phyloP scores from a whole-genome alignment of 2,888 invertebrate genomes.

The Drosophila nigricruria region DNA sequence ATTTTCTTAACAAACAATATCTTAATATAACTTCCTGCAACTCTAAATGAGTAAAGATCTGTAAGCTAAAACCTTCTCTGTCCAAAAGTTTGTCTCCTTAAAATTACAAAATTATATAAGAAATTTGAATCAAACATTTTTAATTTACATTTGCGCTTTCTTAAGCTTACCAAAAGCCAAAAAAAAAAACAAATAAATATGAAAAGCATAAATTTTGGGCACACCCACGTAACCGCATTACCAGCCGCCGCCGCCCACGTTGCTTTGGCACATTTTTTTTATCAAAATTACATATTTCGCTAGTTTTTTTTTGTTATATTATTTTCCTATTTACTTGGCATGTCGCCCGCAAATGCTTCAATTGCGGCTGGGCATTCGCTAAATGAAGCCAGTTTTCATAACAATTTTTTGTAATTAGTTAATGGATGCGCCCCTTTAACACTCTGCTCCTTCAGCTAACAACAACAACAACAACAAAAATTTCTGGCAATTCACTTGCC shows the following conservation, averaged over 20 bases:
- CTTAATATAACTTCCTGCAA: background rate
- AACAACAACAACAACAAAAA: constrained; percentile 3
- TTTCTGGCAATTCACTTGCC: constrained; percentile 24
- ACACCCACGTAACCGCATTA: constrained; percentile 59
- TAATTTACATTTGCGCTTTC: background rate
- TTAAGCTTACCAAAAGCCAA: background rate
- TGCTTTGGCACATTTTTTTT: constrained; percentile 59
- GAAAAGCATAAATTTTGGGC: constrained; percentile 16
- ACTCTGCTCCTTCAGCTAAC: constrained; percentile 11
- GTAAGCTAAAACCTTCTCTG: background rate
- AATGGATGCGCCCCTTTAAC: constrained; percentile 61
- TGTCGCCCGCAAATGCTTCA: constrained; percentile 52
- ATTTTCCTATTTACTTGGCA: constrained; percentile 52
- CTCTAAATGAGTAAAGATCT: background rate
- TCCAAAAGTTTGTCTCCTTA: background rate
- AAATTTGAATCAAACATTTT: background rate
- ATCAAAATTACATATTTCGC: constrained; percentile 50
- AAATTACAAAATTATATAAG: background rate
- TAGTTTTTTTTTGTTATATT: constrained; percentile 15
- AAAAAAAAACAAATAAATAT: constrained; percentile 8
- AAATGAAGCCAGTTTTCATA: constrained; percentile 61
- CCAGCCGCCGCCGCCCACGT: constrained; percentile 33
- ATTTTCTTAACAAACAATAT: too few relatives aligned
- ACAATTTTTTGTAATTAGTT: constrained; percentile 76
- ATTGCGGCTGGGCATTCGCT: constrained; percentile 34